phyloP scores from a whole-genome alignment of 1,140 invertebrate species.

The Penaeus japonicus region DNA sequence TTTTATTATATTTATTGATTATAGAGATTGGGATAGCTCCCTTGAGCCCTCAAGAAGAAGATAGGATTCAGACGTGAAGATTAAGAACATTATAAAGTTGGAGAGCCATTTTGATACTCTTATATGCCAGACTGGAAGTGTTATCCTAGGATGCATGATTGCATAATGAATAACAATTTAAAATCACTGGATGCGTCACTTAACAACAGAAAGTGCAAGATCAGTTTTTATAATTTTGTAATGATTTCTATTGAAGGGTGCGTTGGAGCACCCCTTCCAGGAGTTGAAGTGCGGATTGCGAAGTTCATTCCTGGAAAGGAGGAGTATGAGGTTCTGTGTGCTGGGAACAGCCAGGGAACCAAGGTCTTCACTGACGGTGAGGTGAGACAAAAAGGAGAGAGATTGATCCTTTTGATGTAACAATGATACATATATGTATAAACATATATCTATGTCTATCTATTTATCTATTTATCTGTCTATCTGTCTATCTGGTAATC shows the following conservation, averaged over 20 bases:
- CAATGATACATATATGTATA: too few relatives aligned
- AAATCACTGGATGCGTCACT: neutral
- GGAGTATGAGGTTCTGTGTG: constrained; percentile 64
- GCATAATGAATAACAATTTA: too few relatives aligned
- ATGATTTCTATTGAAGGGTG: constrained; percentile 67
- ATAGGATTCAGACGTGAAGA: neutral
- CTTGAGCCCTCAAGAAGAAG: neutral
- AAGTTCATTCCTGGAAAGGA: constrained; percentile 62
- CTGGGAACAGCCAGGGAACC: constrained; percentile 63
- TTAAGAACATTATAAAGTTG: neutral
- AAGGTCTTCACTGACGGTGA: constrained; percentile 61
- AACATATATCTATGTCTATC: neutral
- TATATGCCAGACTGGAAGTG: too few relatives aligned
- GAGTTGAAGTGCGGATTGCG: constrained; percentile 72
- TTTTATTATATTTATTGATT: too few relatives aligned
- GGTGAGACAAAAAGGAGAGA: constrained; percentile 57
- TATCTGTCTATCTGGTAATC: too few relatives aligned
- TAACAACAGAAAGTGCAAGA: neutral
- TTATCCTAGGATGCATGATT: too few relatives aligned
- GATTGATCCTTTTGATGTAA: too few relatives aligned
- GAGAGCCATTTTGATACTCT: too few relatives aligned
- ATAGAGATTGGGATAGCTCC: too few relatives aligned
- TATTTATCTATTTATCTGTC: too few relatives aligned
- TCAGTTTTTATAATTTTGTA: neutral
- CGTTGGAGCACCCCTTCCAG: constrained; percentile 80